Evolutionary conservation across 1,140 invertebrate genomes (phyloP), one percentile per base, ranked within the genome.

Genomic region (Yoshiicerus persimilis): DNA sequence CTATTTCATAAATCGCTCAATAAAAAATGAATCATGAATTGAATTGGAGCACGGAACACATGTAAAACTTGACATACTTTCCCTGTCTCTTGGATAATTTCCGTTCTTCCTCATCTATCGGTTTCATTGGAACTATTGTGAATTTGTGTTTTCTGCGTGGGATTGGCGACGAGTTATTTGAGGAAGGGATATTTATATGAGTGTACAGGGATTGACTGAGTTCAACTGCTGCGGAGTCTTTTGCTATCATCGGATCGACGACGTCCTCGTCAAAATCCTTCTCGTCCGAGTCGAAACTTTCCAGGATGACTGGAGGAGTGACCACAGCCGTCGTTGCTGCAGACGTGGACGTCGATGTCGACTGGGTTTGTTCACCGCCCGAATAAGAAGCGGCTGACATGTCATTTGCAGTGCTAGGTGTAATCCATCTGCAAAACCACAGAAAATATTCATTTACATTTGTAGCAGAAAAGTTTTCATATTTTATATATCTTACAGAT

Each of bases 81-180:
- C 90, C 87, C 56, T 86, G 36, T 66, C 75, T 27, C 30, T 88
- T 86, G 32, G 85, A 87, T 34, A 41, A 2, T 66, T 70, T 86
- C 9, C n/a, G 30, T 0, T 88, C 85, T 16, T 47, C 56, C 10
- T 88, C 70, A 9, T 88, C 25, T 3, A 88, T 66, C 0, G 84
- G 16, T 36, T 88, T 90, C 86, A 88, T 90, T 0, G 88, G 90
- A 8, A 90, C 75, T n/a, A 90, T 86, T 9, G 70, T 87, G 75
- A 84, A 90, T 20, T 84, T 70, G 27, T 89, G 88, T 32, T 87
- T 90, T 62, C 88, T 56, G 25, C 87, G 86, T 0, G 87, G 83
- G 10, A 88, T 4, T 13, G 88, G 90, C 0, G 88, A 89, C 0
- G 90, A 90, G 27, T 83, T 75, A n/a, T 70, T 88, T 0, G 88